Percentiles rank a stretch among this genome's conserved stretches.
Conservation (phyloP, 1,140 invertebrate species). For the Cepaea nemoralis region DNA sequence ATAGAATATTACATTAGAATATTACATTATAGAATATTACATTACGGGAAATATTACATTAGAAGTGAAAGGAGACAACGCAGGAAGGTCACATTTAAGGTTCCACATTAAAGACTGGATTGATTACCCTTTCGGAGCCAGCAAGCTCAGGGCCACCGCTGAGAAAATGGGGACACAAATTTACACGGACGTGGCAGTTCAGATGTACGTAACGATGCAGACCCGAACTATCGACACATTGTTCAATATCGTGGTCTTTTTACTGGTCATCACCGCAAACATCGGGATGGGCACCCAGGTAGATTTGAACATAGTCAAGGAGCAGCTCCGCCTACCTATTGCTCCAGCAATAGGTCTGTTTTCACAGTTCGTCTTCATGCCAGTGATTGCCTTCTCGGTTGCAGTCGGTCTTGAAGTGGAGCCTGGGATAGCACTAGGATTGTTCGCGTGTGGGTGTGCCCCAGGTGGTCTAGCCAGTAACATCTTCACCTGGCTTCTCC, state of each 20-base stretch:
- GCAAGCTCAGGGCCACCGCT: background rate
- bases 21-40: too few relatives aligned
- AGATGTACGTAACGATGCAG: background rate
- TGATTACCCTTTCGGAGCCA: background rate
- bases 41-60: background rate
- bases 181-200: background rate
- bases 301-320: conserved; percentile 69
- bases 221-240: background rate
- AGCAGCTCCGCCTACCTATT: conserved; percentile 67
- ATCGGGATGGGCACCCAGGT: conserved; percentile 45
- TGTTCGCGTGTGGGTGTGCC: conserved; percentile 72
- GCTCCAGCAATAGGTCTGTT: conserved; percentile 70
- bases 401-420: conserved; percentile 52
- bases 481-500: conserved; percentile 73
- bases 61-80: background rate
- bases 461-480: conserved; percentile 74
- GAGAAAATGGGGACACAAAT: background rate
- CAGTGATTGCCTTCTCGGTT: conserved; percentile 60
- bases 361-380: conserved; percentile 73
- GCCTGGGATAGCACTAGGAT: conserved; percentile 67
- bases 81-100: background rate
- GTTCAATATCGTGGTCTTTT: background rate
- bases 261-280: background rate
- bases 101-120: background rate
- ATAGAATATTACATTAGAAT: too few relatives aligned